Base-by-base conservation (phyloP, 2,888 invertebrate genomes). In the Carcina quercana region DNA sequence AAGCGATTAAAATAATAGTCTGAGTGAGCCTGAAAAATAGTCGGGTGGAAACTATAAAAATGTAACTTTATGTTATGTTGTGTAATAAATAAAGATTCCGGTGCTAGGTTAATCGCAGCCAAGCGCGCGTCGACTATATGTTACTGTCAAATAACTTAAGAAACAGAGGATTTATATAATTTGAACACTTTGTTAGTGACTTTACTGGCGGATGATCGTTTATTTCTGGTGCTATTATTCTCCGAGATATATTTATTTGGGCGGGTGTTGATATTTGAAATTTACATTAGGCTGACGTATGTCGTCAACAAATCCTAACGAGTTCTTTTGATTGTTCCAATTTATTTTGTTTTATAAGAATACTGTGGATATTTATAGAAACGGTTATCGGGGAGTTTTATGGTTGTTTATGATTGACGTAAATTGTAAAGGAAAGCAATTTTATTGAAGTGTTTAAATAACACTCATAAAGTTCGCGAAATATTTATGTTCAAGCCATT, bases 71-170 rank as follows among this genome's bases (percentile, higher is more conserved):
- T 34, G 51, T 50, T 45, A 44, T 45, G 38, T 44, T 27, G 38
- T 39, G 45, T 25, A 15, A 21, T 38, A 38, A 34, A 34, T 50
- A 44, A 46, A 40, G 43, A 43, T 43, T 40, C 40, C 28, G 24
- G 14, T 15, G 36, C 28, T 34, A 34, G 37, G 38, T 42, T 40
- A 53, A 67, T 69, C 60, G 64, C 48, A 44, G 42, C 44, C 59
- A 56, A 58, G 42, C 50, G 56, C 58, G 47, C 43, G 40, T 35
- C 48, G 50, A 59, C 66, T 59, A 59, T 74, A 56, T 66, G 65
- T 76, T 71, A 70, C 69, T 72, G 78, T 75, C 78, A 73, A 59
- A 65, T 63, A 59, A 66, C 67, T 68, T 68, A 63, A 65, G 60
- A 64, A 60, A 63, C 55, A 48, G 49, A 45, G 59, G 63, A 63